phyloP scores from a whole-genome alignment of 2,888 invertebrate species.

The Sphaerophoria taeniata region DNA sequence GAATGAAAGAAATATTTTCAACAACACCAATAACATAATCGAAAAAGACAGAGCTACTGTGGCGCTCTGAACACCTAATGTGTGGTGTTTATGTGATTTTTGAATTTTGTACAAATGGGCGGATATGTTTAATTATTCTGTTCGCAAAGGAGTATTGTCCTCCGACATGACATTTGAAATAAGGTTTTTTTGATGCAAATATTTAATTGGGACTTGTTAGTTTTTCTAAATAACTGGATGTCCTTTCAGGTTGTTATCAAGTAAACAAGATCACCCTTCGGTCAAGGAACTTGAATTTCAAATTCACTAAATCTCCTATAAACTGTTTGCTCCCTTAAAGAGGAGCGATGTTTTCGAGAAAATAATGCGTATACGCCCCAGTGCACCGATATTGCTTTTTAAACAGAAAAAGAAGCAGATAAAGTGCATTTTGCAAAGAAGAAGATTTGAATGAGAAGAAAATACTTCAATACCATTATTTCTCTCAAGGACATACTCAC shows the following conservation, averaged over 20 bases:
- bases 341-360: background rate
- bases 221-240: too few relatives aligned
- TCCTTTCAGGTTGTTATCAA: too few relatives aligned
- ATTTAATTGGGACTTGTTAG: too few relatives aligned
- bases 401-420: conserved; percentile 3
- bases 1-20: conserved; percentile 50
- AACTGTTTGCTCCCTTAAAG: background rate
- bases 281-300: background rate
- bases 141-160: background rate
- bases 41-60: background rate
- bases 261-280: too few relatives aligned
- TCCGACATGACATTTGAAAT: background rate
- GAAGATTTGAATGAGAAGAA: conserved; percentile 1
- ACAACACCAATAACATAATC: conserved; percentile 35
- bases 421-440: conserved; percentile 3
- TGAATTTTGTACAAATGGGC: conserved; percentile 41
- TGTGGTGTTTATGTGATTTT: conserved; percentile 44
- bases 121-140: conserved; percentile 19
- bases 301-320: background rate
- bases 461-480: conserved; percentile 27
- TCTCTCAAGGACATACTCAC: conserved; percentile 41
- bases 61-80: background rate
- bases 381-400: conserved; percentile 23
- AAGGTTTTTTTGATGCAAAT: background rate
- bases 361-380: conserved; percentile 36